These are phyloP conservation scores for Neopelma chrysocephalum DNA, from an alignment of 2,797 vertebrate species.

Conservation along the genomic window DNA sequence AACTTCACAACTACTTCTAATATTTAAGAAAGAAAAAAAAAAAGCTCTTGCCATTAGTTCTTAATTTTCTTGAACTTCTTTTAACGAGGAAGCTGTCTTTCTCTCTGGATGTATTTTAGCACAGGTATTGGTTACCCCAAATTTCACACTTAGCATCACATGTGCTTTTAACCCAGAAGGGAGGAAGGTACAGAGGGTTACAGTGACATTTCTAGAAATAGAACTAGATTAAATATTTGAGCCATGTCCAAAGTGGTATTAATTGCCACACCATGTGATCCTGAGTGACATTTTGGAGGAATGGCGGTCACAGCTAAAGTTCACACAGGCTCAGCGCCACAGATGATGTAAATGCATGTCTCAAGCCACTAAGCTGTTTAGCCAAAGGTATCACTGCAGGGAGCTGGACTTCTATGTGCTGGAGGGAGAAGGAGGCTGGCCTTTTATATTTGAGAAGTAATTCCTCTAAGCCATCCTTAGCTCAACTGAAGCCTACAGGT, in stretches of 20 bases:
- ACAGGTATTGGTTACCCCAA: background rate
- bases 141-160: background rate
- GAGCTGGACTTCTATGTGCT: background rate
- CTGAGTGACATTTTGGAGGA: slow-evolving; percentile 69
- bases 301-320: slow-evolving; percentile 40
- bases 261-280: slow-evolving; percentile 60
- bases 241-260: slow-evolving; percentile 32
- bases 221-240: slow-evolving; percentile 41
- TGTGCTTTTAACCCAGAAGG: background rate
- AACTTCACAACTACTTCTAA: background rate
- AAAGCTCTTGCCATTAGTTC: background rate
- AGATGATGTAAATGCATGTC: background rate
- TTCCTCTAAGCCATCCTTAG: background rate
- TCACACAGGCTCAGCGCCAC: background rate
- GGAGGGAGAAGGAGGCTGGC: background rate
- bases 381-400: background rate
- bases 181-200: background rate
- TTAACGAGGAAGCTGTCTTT: background rate
- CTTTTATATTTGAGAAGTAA: background rate
- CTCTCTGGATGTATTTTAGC: too few relatives aligned
- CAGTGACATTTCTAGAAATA: slow-evolving; percentile 67
- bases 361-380: background rate
- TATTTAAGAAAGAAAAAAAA: background rate
- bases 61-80: background rate
- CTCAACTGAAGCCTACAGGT: background rate